Conservation (phyloP, 2,113 vertebrate species). For the Nettapus auritus region DNA sequence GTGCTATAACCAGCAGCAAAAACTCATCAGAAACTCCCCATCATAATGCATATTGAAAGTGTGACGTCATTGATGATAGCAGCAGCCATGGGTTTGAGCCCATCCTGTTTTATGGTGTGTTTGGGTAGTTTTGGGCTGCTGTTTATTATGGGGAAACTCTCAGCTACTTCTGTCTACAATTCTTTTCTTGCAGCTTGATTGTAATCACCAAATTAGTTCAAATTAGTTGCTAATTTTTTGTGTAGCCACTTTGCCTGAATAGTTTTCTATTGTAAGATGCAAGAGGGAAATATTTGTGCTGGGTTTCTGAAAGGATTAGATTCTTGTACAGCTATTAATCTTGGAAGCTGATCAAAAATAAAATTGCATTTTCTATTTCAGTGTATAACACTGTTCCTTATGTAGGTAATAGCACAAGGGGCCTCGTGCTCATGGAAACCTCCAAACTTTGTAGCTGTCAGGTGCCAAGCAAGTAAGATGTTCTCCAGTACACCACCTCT, state of each 20-base stretch:
- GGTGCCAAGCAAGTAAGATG: not conserved
- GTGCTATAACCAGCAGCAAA: not conserved
- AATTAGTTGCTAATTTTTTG: not conserved
- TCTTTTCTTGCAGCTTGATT: not conserved
- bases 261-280: not conserved
- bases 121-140: not conserved
- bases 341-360: conserved; percentile 1
- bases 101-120: not conserved
- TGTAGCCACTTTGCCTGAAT: not conserved
- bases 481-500: not conserved
- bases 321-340: not conserved
- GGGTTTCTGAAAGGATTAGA: not conserved
- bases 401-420: not conserved
- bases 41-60: not conserved
- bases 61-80: not conserved
- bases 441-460: not conserved
- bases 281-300: not conserved
- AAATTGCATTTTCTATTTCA: not conserved
- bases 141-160: not conserved
- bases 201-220: not conserved
- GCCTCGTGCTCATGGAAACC: not conserved
- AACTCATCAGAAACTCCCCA: not conserved
- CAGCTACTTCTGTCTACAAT: not conserved
- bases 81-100: not conserved
- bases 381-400: not conserved